phyloP scores from a whole-genome alignment of 2,113 vertebrate species.

The Prochilodus magdalenae region DNA sequence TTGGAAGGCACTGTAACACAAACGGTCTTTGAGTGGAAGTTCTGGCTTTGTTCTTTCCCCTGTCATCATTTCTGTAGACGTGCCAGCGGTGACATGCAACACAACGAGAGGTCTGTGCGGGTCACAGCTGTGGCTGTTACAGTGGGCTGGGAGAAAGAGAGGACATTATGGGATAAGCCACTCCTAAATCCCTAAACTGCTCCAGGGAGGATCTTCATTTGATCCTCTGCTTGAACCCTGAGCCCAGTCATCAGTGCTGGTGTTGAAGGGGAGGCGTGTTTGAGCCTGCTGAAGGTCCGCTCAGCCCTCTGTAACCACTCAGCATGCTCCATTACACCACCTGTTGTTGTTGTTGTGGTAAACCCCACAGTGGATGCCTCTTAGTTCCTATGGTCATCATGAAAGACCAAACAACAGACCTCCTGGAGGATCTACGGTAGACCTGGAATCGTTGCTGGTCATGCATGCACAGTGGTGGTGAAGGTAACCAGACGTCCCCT shows the following conservation, averaged over 20 bases:
- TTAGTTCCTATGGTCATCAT: background rate
- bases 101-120: conserved; percentile 32
- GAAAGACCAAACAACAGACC: background rate
- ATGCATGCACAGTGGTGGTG: no score
- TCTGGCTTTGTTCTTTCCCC: background rate
- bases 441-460: no score
- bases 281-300: background rate
- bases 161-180: conserved; percentile 1
- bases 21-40: background rate
- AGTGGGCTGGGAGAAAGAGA: background rate
- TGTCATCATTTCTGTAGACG: background rate
- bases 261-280: conserved; percentile 5
- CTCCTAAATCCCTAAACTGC: conserved; percentile 2
- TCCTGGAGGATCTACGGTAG: background rate
- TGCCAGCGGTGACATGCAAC: background rate
- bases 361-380: background rate
- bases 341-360: background rate
- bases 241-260: background rate
- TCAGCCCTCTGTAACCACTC: background rate
- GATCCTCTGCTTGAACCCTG: conserved; percentile 9
- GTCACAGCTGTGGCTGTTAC: conserved; percentile 57
- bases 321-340: background rate
- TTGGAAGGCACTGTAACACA: conserved; percentile 8
- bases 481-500: no score
- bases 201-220: conserved; percentile 7